phyloP scores from a whole-genome alignment of 2,888 invertebrate species.

The Argyresthia albistria region DNA sequence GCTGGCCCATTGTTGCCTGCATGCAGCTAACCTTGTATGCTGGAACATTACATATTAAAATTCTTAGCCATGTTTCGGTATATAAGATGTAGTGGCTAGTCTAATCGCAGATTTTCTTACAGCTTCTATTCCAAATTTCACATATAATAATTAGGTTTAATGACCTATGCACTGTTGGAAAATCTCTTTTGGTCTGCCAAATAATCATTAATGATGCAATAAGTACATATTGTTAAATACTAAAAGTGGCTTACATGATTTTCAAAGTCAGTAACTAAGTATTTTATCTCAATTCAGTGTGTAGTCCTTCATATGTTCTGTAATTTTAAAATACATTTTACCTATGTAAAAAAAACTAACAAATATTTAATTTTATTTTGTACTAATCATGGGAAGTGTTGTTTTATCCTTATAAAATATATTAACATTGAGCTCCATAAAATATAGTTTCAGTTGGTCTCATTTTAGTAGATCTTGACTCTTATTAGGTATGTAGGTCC shows the following conservation, averaged over 20 bases:
- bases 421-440: constrained; percentile 72
- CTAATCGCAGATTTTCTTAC: constrained; percentile 73
- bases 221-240: constrained; percentile 68
- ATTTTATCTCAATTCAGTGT: constrained; percentile 72
- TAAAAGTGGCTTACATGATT: constrained; percentile 70
- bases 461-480: not conserved
- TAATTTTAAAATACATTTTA: constrained; percentile 70
- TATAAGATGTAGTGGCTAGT: constrained; percentile 69
- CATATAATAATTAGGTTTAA: constrained; percentile 62
- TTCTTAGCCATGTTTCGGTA: constrained; percentile 69
- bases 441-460: constrained; percentile 63
- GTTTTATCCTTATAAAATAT: constrained; percentile 73
- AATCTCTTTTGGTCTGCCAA: constrained; percentile 73
- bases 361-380: constrained; percentile 73
- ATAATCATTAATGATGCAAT: constrained; percentile 64
- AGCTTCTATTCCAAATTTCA: constrained; percentile 71
- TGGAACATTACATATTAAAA: constrained; percentile 66
- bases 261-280: constrained; percentile 64
- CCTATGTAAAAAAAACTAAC: constrained; percentile 72
- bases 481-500: too few relatives aligned
- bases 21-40: constrained; percentile 69
- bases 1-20: constrained; percentile 66
- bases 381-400: constrained; percentile 74
- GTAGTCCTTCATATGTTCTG: constrained; percentile 72
- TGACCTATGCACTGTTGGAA: constrained; percentile 70